Percentiles rank a stretch among this genome's conserved stretches.
These are phyloP conservation scores for Centropristis striata DNA, from an alignment of 2,113 vertebrate species.

Conservation along the genomic window DNA sequence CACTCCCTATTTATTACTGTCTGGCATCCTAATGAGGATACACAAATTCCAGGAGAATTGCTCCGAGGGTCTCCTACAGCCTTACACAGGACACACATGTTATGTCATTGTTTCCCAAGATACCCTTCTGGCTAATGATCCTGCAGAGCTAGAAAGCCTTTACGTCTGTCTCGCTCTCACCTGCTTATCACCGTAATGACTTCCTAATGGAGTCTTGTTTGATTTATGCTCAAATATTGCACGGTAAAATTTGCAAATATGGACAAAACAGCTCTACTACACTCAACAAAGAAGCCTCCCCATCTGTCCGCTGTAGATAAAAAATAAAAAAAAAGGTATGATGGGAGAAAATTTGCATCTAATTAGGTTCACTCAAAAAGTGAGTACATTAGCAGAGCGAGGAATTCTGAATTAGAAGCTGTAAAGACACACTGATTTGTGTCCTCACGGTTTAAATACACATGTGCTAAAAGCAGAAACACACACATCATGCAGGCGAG, in stretches of 20 bases:
- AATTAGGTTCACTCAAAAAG: constrained; percentile 26
- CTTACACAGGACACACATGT: background rate
- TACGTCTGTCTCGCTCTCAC: constrained; percentile 48
- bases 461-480: background rate
- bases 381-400: background rate
- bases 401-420: constrained; percentile 7
- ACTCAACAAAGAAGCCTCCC: constrained; percentile 35
- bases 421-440: background rate
- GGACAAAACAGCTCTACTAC: constrained; percentile 31
- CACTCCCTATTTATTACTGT: constrained; percentile 14
- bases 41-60: constrained; percentile 26
- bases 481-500: background rate
- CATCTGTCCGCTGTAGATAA: constrained; percentile 37
- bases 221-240: constrained; percentile 60
- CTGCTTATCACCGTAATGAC: constrained; percentile 56
- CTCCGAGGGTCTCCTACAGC: constrained; percentile 8
- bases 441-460: background rate
- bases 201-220: constrained; percentile 58
- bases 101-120: constrained; percentile 27
- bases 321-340: constrained; percentile 25
- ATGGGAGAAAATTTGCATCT: constrained; percentile 46
- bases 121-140: constrained; percentile 46
- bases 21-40: constrained; percentile 10
- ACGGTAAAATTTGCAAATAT: constrained; percentile 27
- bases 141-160: constrained; percentile 22